Evolutionary conservation across 2,797 vertebrate species (phyloP).

Genomic region (Iguana delicatissima): DNA sequence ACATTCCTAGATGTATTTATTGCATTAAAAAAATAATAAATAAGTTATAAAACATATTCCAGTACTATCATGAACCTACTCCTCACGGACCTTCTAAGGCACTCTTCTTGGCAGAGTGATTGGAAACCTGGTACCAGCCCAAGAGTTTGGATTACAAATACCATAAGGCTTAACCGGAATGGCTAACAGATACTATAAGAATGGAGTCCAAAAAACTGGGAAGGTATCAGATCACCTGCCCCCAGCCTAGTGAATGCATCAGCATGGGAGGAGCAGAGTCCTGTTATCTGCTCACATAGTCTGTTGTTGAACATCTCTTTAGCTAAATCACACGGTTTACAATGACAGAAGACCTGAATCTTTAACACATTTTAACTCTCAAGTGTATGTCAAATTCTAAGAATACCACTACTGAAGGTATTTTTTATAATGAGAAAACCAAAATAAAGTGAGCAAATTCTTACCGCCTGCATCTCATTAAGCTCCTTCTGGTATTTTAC

Average conservation of each 20-base stretch:
- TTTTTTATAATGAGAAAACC: neutral
- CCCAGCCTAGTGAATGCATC: neutral
- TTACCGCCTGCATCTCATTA: constrained; percentile 96
- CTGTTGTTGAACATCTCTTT: neutral
- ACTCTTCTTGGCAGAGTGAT: neutral
- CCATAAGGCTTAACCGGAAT: neutral
- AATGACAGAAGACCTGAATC: neutral
- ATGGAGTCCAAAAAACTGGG: neutral
- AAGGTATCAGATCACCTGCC: neutral
- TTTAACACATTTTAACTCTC: neutral
- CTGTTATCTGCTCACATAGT: neutral
- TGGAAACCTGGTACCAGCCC: neutral
- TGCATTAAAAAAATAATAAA: too few relatives aligned
- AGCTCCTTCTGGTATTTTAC: constrained; percentile 96
- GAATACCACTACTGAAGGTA: neutral
- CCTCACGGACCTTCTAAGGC: neutral
- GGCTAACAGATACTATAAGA: neutral
- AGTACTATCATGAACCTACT: neutral
- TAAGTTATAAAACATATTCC: neutral
- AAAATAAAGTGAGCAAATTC: constrained; percentile 52
- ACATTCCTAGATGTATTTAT: too few relatives aligned
- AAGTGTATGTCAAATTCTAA: neutral
- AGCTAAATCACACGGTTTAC: neutral
- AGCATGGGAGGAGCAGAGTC: neutral
- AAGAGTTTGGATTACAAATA: neutral